Base-by-base conservation (phyloP, 2,797 vertebrate species). In the Enteromius radiatus region DNA sequence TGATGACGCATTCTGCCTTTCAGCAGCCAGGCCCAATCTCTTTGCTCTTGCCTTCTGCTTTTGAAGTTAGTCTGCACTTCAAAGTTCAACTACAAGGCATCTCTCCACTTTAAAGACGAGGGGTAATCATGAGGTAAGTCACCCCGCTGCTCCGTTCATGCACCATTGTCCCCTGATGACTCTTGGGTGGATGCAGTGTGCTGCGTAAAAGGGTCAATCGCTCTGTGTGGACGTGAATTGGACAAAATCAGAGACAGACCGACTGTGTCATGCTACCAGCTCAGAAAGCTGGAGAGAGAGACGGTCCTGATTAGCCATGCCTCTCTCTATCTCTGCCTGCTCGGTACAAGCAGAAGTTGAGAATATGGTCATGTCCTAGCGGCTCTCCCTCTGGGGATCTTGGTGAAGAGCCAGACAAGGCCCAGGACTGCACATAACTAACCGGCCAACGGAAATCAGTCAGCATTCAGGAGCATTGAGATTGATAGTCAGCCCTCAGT, bases 61-160 rank as follows among this genome's bases (percentile, higher is more conserved):
- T 73, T 86, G 76, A 84, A 84, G 84, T 82, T n/a, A 76, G 65
- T 67, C 67, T 10, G 67, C 52, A 83, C 81, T 54, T 52, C 61
- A 78, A 84, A 84, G 75, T 82, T 78, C 80, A 85, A 70, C 59
- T 78, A 45, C 23, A 47, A 73, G 73, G 79, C 76, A 52, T 64
- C 59, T 70, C 3, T 41, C 28, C 43, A 23, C 69, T 86, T 67
- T 67, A 73, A 70, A 65, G 54, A 76, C 26, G 19, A 82, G 64
- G 47, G 49, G 70, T 67, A 77, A 78, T 80, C 38, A 79, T 54
- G 78, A 70, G 74, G 52, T 59, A 75, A 81, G 75, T 85, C 54
- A 75, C 70, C 75, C 59, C 5, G 47, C 75, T 52, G 23, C 19
- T 70, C 70, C 33, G 11, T 52, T 78, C 47, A 36, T 21, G 71